Conservation (phyloP, 2,113 vertebrate species). For the Anoplopoma fimbria region DNA sequence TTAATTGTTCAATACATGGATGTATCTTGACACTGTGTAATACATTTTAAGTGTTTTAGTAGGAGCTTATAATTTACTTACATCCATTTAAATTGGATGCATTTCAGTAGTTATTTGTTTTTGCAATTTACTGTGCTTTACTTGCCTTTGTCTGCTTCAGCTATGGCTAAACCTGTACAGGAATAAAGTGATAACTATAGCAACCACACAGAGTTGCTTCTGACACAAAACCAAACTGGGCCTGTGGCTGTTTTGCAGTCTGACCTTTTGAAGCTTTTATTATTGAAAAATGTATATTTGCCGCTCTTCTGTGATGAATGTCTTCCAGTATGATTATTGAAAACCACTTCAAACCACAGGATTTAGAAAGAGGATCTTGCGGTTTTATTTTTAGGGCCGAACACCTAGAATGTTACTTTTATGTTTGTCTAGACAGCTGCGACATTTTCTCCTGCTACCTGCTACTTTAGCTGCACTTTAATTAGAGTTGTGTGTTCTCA, state of each 20-base stretch:
- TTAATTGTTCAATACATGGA: background rate
- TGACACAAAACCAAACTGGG: background rate
- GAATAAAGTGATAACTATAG: background rate
- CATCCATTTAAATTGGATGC: background rate
- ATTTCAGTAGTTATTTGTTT: background rate
- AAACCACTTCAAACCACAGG: background rate
- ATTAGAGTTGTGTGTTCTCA: background rate
- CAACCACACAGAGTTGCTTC: background rate
- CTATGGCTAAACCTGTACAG: background rate
- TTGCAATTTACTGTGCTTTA: background rate
- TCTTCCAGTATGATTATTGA: background rate
- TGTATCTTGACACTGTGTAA: background rate
- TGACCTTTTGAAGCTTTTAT: slow-evolving; percentile 27
- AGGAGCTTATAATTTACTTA: background rate
- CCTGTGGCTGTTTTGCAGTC: background rate
- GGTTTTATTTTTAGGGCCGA: too few relatives aligned
- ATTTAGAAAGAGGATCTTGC: too few relatives aligned
- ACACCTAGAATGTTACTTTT: background rate
- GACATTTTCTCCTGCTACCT: background rate
- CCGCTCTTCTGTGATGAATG: background rate
- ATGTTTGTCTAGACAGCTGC: background rate
- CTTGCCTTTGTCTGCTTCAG: background rate
- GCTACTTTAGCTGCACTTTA: background rate
- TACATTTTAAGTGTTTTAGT: background rate
- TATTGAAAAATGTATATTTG: slow-evolving; percentile 1